These are phyloP conservation scores for Aricia agestis DNA, from an alignment of 1,140 invertebrate genomes.

Conservation along the genomic window DNA sequence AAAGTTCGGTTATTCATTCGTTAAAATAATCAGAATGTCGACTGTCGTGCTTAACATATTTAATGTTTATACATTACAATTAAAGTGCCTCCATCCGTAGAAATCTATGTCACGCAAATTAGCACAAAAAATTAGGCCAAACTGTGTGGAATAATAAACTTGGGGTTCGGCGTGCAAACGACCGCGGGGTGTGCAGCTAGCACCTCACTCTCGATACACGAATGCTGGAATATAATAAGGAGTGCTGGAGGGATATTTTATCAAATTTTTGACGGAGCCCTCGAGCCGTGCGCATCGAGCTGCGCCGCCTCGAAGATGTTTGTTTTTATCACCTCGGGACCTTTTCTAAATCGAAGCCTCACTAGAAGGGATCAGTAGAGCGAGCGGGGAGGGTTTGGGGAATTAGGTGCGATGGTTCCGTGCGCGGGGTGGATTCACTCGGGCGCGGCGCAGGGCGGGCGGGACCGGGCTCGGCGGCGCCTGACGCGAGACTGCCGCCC, in stretches of 20 bases:
- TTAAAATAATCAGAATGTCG: neutral
- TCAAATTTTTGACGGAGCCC: slow-evolving; percentile 33
- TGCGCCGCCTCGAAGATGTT: slow-evolving; percentile 39
- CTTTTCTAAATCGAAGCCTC: neutral
- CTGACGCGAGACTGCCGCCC: slow-evolving; percentile 62
- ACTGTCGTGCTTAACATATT: slow-evolving; percentile 7
- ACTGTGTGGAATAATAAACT: slow-evolving; percentile 24
- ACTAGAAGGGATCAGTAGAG: neutral
- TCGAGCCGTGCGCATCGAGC: slow-evolving; percentile 63
- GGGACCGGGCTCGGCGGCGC: slow-evolving; percentile 53
- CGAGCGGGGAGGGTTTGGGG: slow-evolving; percentile 26
- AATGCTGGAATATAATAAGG: slow-evolving; percentile 8
- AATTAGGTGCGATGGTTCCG: slow-evolving; percentile 31
- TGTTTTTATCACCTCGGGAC: slow-evolving; percentile 16
- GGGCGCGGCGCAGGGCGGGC: slow-evolving; percentile 30
- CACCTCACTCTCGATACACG: neutral
- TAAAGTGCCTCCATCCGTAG: slow-evolving; percentile 21
- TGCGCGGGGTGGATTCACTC: neutral
- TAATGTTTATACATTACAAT: slow-evolving; percentile 18
- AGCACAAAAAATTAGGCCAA: slow-evolving; percentile 37
- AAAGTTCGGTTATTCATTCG: neutral
- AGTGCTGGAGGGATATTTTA: slow-evolving; percentile 23
- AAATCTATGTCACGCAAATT: slow-evolving; percentile 35
- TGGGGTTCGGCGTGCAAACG: neutral
- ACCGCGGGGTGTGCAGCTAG: neutral